These are phyloP conservation scores for Micromesistius poutassou DNA, from an alignment of 2,797 vertebrate genomes.

Conservation along the genomic window DNA sequence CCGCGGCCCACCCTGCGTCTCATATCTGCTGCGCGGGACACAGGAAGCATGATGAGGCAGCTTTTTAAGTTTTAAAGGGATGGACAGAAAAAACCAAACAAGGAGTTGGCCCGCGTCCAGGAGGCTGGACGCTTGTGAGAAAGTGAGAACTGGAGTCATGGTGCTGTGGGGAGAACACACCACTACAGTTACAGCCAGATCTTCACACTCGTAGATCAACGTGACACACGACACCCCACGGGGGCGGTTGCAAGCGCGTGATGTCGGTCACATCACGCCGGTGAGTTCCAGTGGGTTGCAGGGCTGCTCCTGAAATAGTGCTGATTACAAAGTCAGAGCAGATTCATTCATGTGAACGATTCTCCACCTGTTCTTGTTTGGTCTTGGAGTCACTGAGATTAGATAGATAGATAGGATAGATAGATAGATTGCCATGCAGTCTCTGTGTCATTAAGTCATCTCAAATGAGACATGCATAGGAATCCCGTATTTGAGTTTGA, in stretches of 20 bases:
- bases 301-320: neutral
- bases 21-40: conserved; percentile 45
- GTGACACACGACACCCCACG: neutral
- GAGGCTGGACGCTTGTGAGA: neutral
- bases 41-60: conserved; percentile 46
- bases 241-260: too few species aligned
- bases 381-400: neutral
- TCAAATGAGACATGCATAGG: neutral
- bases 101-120: neutral
- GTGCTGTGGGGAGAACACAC: too few species aligned
- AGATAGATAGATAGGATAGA: too few species aligned
- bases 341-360: neutral
- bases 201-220: neutral
- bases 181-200: neutral
- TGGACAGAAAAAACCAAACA: neutral
- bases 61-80: conserved; percentile 19
- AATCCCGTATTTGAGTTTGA: neutral
- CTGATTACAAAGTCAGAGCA: neutral
- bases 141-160: neutral
- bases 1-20: conserved; percentile 57
- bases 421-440: too few species aligned
- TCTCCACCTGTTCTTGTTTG: neutral
- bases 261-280: too few species aligned
- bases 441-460: neutral
- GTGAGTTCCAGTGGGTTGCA: neutral